Conservation (phyloP, 2,113 vertebrate genomes). For the Heterochromis multidens region DNA sequence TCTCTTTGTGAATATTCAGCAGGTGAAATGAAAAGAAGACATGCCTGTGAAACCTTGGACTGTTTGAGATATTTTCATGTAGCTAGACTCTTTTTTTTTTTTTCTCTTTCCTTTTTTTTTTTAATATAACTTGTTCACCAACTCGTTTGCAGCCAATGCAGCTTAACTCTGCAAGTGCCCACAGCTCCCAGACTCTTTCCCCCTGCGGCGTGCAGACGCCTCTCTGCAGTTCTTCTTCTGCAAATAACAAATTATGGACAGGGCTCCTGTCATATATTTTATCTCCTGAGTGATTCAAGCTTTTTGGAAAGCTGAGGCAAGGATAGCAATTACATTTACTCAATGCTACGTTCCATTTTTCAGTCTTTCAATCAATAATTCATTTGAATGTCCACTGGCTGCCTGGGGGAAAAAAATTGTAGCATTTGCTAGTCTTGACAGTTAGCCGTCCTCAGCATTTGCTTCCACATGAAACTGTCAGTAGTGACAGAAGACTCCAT, state of each 20-base stretch:
- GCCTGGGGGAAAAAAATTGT: neutral
- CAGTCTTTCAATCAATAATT: conserved; percentile 60
- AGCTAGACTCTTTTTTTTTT: conserved; percentile 26
- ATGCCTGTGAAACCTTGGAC: conserved; percentile 27
- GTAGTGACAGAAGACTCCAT: conserved; percentile 1
- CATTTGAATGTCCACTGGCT: conserved; percentile 52
- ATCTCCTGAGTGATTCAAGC: conserved; percentile 10
- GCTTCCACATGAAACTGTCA: conserved; percentile 33
- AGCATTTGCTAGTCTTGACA: conserved; percentile 28
- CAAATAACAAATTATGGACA: conserved; percentile 20
- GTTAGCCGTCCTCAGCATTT: conserved; percentile 34
- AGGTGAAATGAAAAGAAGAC: conserved; percentile 24
- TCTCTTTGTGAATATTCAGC: conserved; percentile 38
- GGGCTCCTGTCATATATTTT: conserved; percentile 1
- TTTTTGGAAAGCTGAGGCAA: conserved; percentile 16
- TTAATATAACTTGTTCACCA: neutral
- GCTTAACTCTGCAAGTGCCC: conserved; percentile 26
- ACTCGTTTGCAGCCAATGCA: conserved; percentile 7
- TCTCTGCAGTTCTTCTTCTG: neutral
- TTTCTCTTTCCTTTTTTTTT: neutral
- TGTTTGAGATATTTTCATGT: conserved; percentile 38
- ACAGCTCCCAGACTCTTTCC: neutral
- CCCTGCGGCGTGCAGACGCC: neutral
- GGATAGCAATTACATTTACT: conserved; percentile 49
- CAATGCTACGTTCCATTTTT: conserved; percentile 26